A percentile compares a stretch with the other conserved stretches of the same genome.
These are phyloP conservation scores for Rapana venosa DNA, from an alignment of 2,888 invertebrate genomes.

Conservation along the genomic window DNA sequence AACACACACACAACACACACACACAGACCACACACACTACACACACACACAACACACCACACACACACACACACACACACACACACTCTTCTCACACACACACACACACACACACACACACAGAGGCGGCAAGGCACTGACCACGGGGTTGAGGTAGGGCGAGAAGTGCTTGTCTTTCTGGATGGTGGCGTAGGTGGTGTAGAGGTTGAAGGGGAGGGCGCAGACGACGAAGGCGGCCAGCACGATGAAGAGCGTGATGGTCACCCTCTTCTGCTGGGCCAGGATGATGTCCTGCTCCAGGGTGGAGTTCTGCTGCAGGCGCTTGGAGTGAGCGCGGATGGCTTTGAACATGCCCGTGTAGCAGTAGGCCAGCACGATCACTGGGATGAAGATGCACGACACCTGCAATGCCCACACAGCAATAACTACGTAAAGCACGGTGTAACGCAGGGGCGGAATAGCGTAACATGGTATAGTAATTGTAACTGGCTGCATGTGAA, in stretches of 20 bases:
- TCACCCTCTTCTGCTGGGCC: slow-evolving; percentile 78
- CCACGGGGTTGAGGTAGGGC: slow-evolving; percentile 76
- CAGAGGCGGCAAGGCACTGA: slow-evolving; percentile 64
- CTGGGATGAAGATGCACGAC: slow-evolving; percentile 38
- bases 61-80: no score
- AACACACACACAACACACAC: no score
- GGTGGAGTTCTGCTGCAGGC: slow-evolving; percentile 76
- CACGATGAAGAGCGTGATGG: slow-evolving; percentile 78
- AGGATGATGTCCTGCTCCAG: slow-evolving; percentile 75
- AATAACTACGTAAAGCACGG: no score
- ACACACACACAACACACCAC: no score
- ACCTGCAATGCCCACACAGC: neutral
- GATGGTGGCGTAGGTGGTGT: slow-evolving; percentile 74
- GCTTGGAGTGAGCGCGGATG: slow-evolving; percentile 76
- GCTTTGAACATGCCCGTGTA: slow-evolving; percentile 78
- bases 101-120: neutral
- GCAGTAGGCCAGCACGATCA: slow-evolving; percentile 76
- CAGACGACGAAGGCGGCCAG: slow-evolving; percentile 78
- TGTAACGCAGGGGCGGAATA: no score
- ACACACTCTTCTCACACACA: neutral
- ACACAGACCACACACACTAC: no score
- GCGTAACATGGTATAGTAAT: no score
- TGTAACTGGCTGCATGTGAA: no score
- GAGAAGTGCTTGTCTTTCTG: slow-evolving; percentile 73
- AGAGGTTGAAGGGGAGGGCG: slow-evolving; percentile 78